Percentiles rank a stretch among this genome's conserved stretches.
Evolutionary conservation across 2,113 vertebrate genomes (phyloP).

Genomic region (Microtus montanus): DNA sequence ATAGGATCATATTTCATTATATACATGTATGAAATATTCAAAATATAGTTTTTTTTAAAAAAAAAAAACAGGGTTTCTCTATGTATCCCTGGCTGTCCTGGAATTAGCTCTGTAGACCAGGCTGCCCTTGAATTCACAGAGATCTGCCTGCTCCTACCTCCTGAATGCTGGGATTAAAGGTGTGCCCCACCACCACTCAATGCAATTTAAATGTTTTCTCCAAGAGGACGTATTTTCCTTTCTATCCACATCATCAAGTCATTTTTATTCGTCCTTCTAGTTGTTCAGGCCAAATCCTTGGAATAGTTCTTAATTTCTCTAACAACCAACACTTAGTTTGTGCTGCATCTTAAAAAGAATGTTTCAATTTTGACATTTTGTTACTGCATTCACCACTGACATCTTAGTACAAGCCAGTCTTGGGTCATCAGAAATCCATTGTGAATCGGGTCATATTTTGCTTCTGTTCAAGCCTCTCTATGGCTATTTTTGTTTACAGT

Average conservation of each 20-base stretch:
- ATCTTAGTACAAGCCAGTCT: slow-evolving; percentile 8
- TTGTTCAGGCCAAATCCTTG: slow-evolving; percentile 2
- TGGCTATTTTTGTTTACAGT: background rate
- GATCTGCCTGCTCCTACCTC: background rate
- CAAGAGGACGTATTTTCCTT: slow-evolving; percentile 18
- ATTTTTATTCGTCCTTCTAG: slow-evolving; percentile 30
- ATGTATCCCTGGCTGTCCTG: background rate
- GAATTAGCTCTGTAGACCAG: background rate
- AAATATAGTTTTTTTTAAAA: background rate
- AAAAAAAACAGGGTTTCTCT: background rate
- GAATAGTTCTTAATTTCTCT: background rate
- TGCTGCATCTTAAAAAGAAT: background rate
- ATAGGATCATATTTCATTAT: background rate
- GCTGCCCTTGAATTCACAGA: background rate
- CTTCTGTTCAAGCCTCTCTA: background rate
- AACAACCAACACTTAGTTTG: background rate
- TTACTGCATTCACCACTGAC: background rate
- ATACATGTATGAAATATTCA: too few relatives aligned
- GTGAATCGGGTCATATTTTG: background rate
- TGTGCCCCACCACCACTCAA: background rate
- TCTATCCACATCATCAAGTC: background rate
- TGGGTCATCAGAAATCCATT: background rate
- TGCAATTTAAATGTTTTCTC: background rate
- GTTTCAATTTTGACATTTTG: slow-evolving; percentile 27
- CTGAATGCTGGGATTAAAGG: background rate